Conservation (phyloP, 2,888 invertebrate genomes). For the Sminthurinus aureus region DNA sequence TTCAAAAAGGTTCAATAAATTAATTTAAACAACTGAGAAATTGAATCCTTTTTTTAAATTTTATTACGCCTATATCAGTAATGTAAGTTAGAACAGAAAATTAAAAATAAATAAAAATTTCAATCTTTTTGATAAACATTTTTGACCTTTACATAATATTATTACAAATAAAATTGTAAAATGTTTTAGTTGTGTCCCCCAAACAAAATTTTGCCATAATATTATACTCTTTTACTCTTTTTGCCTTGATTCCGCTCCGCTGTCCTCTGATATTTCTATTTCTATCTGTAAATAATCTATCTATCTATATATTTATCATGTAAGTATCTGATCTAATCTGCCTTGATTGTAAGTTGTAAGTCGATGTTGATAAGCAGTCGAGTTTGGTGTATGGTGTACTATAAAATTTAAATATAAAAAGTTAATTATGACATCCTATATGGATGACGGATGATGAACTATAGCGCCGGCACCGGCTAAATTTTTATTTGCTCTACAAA, state of each 20-base stretch:
- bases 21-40: no score
- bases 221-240: background rate
- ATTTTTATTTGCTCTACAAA: no score
- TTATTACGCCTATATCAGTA: background rate
- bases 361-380: conserved; percentile 19
- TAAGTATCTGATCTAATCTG: background rate
- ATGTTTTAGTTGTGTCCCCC: background rate
- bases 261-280: background rate
- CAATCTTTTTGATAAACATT: background rate
- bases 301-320: conserved; percentile 3
- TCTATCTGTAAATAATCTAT: background rate
- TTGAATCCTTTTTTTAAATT: no score
- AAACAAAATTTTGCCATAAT: background rate
- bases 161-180: background rate
- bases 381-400: background rate
- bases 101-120: background rate
- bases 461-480: no score
- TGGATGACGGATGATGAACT: no score
- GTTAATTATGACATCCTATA: no score
- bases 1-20: no score
- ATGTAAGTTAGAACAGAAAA: no score
- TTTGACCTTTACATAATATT: background rate
- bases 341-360: conserved; percentile 26
- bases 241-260: background rate
- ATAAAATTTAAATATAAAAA: no score